Percentiles rank a stretch among this genome's conserved stretches.
phyloP scores from a whole-genome alignment of 2,888 invertebrate species.

The Macrophya alboannulata region DNA sequence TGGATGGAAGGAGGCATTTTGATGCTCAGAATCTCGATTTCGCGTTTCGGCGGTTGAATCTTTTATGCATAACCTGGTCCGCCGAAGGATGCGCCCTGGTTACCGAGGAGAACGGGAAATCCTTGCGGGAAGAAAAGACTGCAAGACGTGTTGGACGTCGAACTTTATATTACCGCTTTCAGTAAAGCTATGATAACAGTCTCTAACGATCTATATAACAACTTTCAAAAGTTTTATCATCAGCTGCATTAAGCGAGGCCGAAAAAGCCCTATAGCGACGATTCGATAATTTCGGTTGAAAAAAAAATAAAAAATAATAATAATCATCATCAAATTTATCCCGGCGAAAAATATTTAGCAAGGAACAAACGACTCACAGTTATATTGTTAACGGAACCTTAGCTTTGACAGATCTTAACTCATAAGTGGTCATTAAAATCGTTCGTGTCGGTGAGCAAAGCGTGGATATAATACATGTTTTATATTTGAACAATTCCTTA shows the following conservation, averaged over 20 bases:
- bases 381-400: slow-evolving; percentile 3
- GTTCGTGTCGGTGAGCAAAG: slow-evolving; percentile 6
- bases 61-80: slow-evolving; percentile 47
- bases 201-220: background rate
- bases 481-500: background rate
- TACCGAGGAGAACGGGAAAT: slow-evolving; percentile 34
- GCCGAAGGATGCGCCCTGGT: slow-evolving; percentile 45
- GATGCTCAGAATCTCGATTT: slow-evolving; percentile 49
- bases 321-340: background rate
- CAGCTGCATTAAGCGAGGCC: too few species aligned
- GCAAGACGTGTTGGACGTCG: background rate
- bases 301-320: background rate
- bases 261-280: background rate
- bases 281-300: background rate
- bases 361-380: background rate
- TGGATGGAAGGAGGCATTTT: slow-evolving; percentile 38
- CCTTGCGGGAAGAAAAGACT: slow-evolving; percentile 7
- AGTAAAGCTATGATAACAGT: background rate
- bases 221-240: background rate
- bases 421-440: slow-evolving; percentile 34
- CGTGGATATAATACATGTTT: background rate
- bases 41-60: slow-evolving; percentile 48
- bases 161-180: slow-evolving; percentile 13
- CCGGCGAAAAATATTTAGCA: background rate
- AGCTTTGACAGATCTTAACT: background rate